phyloP scores from a whole-genome alignment of 1,140 invertebrate genomes.

The Goniozus legneri region DNA sequence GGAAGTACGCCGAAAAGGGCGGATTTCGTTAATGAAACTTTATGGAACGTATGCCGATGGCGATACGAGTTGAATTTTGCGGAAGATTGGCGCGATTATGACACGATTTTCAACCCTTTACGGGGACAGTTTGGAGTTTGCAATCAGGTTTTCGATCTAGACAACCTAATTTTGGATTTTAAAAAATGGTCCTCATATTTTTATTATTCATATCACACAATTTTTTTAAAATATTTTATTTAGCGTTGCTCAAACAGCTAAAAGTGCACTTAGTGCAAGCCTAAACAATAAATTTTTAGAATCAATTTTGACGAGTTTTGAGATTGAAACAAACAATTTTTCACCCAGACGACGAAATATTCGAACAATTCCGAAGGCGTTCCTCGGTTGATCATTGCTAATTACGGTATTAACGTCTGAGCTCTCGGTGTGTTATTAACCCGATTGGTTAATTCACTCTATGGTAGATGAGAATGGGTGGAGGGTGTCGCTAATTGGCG shows the following conservation, averaged over 20 bases:
- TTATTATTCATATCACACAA: too few species aligned
- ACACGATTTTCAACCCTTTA: conserved; percentile 6
- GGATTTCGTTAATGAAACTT: conserved; percentile 5
- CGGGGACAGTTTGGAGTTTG: background rate
- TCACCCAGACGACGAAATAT: background rate
- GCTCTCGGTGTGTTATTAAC: conserved; percentile 40
- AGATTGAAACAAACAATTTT: background rate
- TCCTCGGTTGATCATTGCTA: background rate
- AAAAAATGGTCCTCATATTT: too few species aligned
- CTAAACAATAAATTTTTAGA: too few species aligned
- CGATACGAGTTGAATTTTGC: background rate
- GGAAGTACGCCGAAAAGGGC: background rate
- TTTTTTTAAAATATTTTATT: too few species aligned
- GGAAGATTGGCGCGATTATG: background rate
- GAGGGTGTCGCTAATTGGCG: conserved; percentile 33
- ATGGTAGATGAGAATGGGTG: conserved; percentile 28
- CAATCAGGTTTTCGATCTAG: background rate
- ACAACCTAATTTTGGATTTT: too few species aligned
- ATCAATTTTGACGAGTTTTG: background rate
- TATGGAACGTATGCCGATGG: background rate
- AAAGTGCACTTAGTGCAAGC: background rate
- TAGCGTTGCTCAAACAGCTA: background rate
- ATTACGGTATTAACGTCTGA: conserved; percentile 12
- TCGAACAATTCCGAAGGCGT: background rate
- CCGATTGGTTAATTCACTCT: conserved; percentile 48